Evolutionary conservation across 2,113 vertebrate species (phyloP).

Genomic region (Strix uralensis): DNA sequence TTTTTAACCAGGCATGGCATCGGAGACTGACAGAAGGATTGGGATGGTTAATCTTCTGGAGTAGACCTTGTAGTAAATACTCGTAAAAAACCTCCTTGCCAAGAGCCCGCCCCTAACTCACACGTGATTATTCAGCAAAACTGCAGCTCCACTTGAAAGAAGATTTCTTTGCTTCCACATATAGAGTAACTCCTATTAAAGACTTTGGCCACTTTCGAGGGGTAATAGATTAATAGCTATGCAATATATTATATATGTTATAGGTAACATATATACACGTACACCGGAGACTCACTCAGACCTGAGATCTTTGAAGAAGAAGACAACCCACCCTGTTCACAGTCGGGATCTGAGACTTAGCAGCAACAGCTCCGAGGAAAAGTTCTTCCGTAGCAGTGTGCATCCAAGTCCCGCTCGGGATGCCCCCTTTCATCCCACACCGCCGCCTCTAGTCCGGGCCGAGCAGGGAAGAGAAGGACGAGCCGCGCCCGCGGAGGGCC

Average conservation of each 20-base stretch:
- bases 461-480: not conserved
- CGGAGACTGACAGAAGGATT: slow-evolving; percentile 80
- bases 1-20: slow-evolving; percentile 80
- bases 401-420: not conserved
- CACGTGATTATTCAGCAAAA: slow-evolving; percentile 83
- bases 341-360: slow-evolving; percentile 50
- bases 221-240: not conserved
- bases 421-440: not conserved
- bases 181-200: slow-evolving; percentile 53
- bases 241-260: slow-evolving; percentile 22
- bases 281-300: slow-evolving; percentile 57
- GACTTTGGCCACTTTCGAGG: slow-evolving; percentile 3
- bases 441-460: slow-evolving; percentile 14
- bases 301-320: slow-evolving; percentile 42
- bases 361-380: slow-evolving; percentile 38
- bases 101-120: slow-evolving; percentile 84
- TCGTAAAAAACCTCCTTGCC: slow-evolving; percentile 82
- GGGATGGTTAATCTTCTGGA: slow-evolving; percentile 83
- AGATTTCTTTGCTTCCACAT: slow-evolving; percentile 71
- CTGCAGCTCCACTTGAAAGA: slow-evolving; percentile 73
- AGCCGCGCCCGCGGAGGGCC: not conserved
- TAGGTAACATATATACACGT: slow-evolving; percentile 35
- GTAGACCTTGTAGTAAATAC: slow-evolving; percentile 87
- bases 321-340: slow-evolving; percentile 72
- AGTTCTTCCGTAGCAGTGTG: not conserved